Evolutionary conservation across 2,113 vertebrate genomes (phyloP), one percentile per base, ranked within the genome.

Genomic region (Strigops habroptila): DNA sequence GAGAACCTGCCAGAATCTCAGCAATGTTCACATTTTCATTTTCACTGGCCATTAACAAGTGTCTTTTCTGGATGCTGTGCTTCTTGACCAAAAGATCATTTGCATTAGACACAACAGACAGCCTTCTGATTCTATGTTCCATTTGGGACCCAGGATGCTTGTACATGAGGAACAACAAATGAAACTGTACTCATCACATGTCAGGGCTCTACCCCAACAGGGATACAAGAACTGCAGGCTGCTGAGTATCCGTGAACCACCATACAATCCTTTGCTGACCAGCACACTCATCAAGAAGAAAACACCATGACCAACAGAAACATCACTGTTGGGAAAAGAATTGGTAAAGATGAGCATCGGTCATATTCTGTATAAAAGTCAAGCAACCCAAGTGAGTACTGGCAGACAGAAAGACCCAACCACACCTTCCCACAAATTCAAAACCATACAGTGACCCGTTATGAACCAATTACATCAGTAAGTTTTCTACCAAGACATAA

Each of bases 341-440:
- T 7, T 3, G 1, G 1, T 27, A 81, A 74, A 55, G 46, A 73
- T 0, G 1, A 76, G 30, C 22, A 63, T 1, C 3, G 0, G 41
- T 65, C n/a, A 67, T 15, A 63, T 22, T 77, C 43, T 49, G 0
- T 27, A 81, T 12, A 55, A 68, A 80, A 5, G 52, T 81, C 48
- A 88, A 68, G 28, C 25, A 86, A 86, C 24, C 37, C n/a, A 53
- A 86, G 21, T 4, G 7, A 80, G 3, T 53, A 81, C 1, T 39
- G 35, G 16, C 18, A 94, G 35, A 87, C 35, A 51, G 35, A 79
- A 13, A 82, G 25, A 78, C 35, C 30, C 60, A 68, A 7, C 7
- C 8, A 48, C 9, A 2, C 24, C 16, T 64, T 39, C 14, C 39
- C 39, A 53, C 33, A 68, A 95, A 85, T 52, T 64, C 65, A 60